Evolutionary conservation across 2,113 vertebrate genomes (phyloP).

Genomic region (Pungitius pungitius): DNA sequence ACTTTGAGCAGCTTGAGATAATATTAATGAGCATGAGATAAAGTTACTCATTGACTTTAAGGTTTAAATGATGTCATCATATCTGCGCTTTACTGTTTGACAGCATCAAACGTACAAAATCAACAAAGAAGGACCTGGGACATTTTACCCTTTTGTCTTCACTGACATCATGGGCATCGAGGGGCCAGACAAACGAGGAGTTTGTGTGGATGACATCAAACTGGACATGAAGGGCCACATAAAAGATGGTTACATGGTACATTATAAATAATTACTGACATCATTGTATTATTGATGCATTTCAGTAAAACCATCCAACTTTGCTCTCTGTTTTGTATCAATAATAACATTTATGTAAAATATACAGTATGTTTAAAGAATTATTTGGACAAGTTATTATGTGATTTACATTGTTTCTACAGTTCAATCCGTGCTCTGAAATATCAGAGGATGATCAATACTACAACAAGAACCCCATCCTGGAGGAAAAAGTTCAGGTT

Average conservation of each 20-base stretch:
- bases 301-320: neutral
- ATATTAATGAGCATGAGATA: neutral
- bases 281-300: neutral
- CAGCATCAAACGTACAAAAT: slow-evolving; percentile 38
- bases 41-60: neutral
- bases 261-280: neutral
- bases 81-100: neutral
- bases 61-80: neutral
- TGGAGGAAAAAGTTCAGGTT: slow-evolving; percentile 40
- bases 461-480: slow-evolving; percentile 15
- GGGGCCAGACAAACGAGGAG: fast-evolving
- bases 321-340: too few relatives aligned
- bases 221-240: slow-evolving; percentile 36
- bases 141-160: slow-evolving; percentile 31
- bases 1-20: neutral
- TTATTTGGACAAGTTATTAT: neutral
- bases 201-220: slow-evolving; percentile 33
- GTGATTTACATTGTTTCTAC: neutral
- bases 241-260: slow-evolving; percentile 31
- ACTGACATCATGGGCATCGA: slow-evolving; percentile 46
- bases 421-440: slow-evolving; percentile 2
- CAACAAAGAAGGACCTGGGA: neutral
- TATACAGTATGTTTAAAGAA: neutral
- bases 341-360: neutral
- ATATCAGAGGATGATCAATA: fast-evolving